Evolutionary conservation across 2,113 vertebrate species (phyloP), one percentile per base, ranked within the genome.

Genomic region (Psilopogon haemacephalus): DNA sequence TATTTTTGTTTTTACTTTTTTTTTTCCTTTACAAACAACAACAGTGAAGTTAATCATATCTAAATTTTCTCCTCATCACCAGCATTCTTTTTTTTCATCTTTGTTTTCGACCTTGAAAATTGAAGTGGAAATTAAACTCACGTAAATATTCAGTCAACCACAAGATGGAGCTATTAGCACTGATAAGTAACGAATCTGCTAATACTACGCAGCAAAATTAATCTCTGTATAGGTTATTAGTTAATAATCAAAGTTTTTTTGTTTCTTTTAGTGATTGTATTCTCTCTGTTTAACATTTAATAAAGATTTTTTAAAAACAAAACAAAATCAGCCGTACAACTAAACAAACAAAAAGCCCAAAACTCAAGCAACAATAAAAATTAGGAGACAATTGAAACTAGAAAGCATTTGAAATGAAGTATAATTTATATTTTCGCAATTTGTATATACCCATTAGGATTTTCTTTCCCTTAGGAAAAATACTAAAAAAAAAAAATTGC

Each of bases 91-190:
- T 46, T 44, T 81, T 50, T 50, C 5, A 1, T 44, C 33, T 90
- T 67, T 33, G 6, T 27, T 90, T 94, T 74, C 0, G 0, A 78
- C 17, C 4, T 10, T 32, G 2, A 21, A 19, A 74, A 81, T 16
- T 0, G 12, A 42, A 46, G 27, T 28, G 26, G 60, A 90, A 52
- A 35, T n/a, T 55, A 42, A 71, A 13, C 52, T 56, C 16, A 26
- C 30, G 33, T 71, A 65, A 65, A 64, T 69, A 84, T 44, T 21
- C 5, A 74, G 11, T 33, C 21, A 91, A 48, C 89, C 94, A 96
- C 94, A 68, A 95, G 96, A 92, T 90, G 95, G 92, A 68, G 95
- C 88, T 65, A 7, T 55, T 35, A 54, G 48, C 35, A 5, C 11
- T 15, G 28, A 24, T 74, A 70, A 77, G 27, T 74, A 70, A 77